These are phyloP conservation scores for Notothenia rossii DNA, from an alignment of 2,113 vertebrate species.

Conservation along the genomic window DNA sequence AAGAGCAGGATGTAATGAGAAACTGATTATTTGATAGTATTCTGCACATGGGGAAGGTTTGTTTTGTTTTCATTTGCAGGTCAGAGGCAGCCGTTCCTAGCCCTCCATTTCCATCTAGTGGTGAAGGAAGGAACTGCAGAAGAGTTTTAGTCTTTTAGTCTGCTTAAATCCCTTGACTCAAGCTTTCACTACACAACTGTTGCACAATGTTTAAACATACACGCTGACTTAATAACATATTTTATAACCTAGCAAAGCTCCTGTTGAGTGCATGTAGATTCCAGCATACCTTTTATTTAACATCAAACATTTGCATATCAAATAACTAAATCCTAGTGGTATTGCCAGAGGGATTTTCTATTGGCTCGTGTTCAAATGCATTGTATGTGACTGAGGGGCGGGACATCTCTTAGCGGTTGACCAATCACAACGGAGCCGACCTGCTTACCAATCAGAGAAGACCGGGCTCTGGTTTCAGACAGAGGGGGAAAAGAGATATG, in stretches of 20 bases:
- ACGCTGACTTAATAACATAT: not conserved
- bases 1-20: not conserved
- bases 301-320: too few relatives aligned
- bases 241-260: not conserved
- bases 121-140: not conserved
- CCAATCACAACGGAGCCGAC: too few relatives aligned
- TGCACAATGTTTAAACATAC: not conserved
- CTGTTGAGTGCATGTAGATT: not conserved
- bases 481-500: too few relatives aligned
- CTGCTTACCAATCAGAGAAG: too few relatives aligned
- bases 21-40: not conserved
- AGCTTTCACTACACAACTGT: not conserved
- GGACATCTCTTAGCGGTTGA: too few relatives aligned
- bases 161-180: not conserved
- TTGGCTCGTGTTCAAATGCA: too few relatives aligned
- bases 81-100: not conserved
- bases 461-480: too few relatives aligned
- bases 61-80: not conserved
- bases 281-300: not conserved
- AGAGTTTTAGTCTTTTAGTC: not conserved
- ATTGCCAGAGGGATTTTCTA: too few relatives aligned
- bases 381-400: too few relatives aligned
- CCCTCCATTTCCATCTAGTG: constrained; percentile 57
- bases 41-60: not conserved
- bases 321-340: too few relatives aligned